Conservation (phyloP, 2,888 invertebrate species). For the Anoncus sp. region DNA sequence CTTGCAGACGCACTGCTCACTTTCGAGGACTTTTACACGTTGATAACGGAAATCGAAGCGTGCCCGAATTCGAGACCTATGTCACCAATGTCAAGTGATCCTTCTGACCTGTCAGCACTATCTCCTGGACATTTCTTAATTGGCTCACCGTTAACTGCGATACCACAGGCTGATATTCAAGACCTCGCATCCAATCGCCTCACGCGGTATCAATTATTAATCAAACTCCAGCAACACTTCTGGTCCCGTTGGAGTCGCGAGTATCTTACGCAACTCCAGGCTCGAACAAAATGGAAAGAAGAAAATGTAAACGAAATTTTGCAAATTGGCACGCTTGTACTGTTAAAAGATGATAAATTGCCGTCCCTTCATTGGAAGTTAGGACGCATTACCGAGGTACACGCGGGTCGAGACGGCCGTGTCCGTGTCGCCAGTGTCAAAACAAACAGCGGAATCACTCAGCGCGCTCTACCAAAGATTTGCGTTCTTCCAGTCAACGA, state of each 20-base stretch:
- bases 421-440: no score
- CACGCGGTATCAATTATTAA: constrained; percentile 23
- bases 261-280: constrained; percentile 22
- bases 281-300: constrained; percentile 63
- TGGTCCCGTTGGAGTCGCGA: constrained; percentile 19
- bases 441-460: no score
- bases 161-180: constrained; percentile 1
- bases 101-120: constrained; percentile 60
- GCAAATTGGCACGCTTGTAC: constrained; percentile 15
- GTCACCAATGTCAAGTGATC: constrained; percentile 56
- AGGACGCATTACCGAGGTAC: constrained; percentile 52
- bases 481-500: no score
- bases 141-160: constrained; percentile 60
- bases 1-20: constrained; percentile 44
- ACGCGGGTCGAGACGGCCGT: no score
- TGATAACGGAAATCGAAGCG: constrained; percentile 66
- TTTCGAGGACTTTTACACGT: constrained; percentile 65
- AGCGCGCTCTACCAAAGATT: no score
- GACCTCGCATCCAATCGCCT: constrained; percentile 11
- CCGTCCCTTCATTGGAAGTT: constrained; percentile 58
- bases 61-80: constrained; percentile 64
- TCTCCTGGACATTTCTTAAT: constrained; percentile 75
- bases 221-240: constrained; percentile 15
- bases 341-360: constrained; percentile 53
- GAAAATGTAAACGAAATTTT: constrained; percentile 1